These are phyloP conservation scores for Hyla sarda DNA, from an alignment of 2,113 vertebrate species.

Conservation along the genomic window DNA sequence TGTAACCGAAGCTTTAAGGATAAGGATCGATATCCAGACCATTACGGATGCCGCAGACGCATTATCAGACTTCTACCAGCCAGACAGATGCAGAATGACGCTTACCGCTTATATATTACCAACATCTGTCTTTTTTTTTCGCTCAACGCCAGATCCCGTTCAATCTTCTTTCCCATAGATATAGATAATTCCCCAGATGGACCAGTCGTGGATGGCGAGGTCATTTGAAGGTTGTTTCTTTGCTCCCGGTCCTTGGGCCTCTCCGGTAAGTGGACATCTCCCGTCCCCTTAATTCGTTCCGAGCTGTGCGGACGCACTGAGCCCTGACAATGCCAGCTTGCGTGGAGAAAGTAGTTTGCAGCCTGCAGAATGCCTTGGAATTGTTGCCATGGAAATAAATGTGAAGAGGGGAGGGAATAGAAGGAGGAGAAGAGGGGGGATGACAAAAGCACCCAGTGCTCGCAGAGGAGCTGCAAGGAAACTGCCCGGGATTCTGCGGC, in stretches of 20 bases:
- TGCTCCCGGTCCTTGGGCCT: constrained; percentile 61
- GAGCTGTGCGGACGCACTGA: constrained; percentile 73
- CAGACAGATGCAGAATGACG: neutral
- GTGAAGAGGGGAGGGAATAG: constrained; percentile 68
- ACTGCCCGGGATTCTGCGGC: constrained; percentile 16
- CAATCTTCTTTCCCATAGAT: neutral
- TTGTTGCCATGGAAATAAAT: constrained; percentile 92
- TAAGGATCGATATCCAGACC: constrained; percentile 32
- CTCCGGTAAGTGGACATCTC: constrained; percentile 64
- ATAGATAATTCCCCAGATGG: constrained; percentile 12
- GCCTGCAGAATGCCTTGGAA: constrained; percentile 83
- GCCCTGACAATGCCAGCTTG: constrained; percentile 77
- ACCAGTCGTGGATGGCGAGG: constrained; percentile 54
- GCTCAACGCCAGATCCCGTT: neutral
- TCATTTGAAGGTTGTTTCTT: constrained; percentile 64
- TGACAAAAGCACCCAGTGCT: constrained; percentile 63
- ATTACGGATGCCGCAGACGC: constrained; percentile 12
- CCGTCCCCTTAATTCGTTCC: constrained; percentile 62
- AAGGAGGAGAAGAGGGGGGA: constrained; percentile 59
- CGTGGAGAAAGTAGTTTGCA: constrained; percentile 82
- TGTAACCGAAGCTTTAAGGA: constrained; percentile 19
- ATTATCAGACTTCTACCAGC: neutral
- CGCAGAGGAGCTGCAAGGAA: constrained; percentile 57
- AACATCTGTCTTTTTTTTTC: constrained; percentile 4
- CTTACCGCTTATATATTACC: constrained; percentile 7